Percentiles rank a stretch among this genome's conserved stretches.
Evolutionary conservation across 1,140 invertebrate genomes (phyloP).

Genomic region (Mylabris phalerata): DNA sequence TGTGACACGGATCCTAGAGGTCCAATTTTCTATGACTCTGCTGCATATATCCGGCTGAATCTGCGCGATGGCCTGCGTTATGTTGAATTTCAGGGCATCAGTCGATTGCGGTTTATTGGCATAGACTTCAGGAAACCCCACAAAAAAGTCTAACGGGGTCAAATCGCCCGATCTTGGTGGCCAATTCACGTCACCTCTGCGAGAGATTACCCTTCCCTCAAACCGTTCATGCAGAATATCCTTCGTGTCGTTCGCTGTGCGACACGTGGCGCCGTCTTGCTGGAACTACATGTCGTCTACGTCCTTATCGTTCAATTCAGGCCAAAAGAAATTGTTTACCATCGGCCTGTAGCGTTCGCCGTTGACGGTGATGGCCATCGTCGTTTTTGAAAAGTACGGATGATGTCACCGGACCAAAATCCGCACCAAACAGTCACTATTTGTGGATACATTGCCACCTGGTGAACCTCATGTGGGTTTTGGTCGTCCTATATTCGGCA

Average conservation of each 20-base stretch:
- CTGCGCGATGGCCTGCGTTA: no score
- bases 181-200: conserved; percentile 37
- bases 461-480: conserved; percentile 31
- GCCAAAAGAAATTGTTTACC: conserved; percentile 9
- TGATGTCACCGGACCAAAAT: conserved; percentile 36
- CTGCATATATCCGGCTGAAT: no score
- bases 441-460: conserved; percentile 30
- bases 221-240: conserved; percentile 27
- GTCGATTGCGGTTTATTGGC: no score
- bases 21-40: no score
- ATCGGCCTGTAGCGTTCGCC: conserved; percentile 9
- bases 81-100: no score
- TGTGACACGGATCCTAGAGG: no score
- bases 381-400: conserved; percentile 29
- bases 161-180: conserved; percentile 41
- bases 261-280: conserved; percentile 27
- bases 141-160: conserved; percentile 39
- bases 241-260: conserved; percentile 19
- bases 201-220: conserved; percentile 37
- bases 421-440: conserved; percentile 37
- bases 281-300: conserved; percentile 6
- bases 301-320: conserved; percentile 15
- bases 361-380: conserved; percentile 6
- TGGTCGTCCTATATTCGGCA: conserved; percentile 28
- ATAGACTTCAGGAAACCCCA: conserved; percentile 38